These are phyloP conservation scores for Idaea aversata DNA, from an alignment of 2,888 invertebrate genomes.

Conservation along the genomic window DNA sequence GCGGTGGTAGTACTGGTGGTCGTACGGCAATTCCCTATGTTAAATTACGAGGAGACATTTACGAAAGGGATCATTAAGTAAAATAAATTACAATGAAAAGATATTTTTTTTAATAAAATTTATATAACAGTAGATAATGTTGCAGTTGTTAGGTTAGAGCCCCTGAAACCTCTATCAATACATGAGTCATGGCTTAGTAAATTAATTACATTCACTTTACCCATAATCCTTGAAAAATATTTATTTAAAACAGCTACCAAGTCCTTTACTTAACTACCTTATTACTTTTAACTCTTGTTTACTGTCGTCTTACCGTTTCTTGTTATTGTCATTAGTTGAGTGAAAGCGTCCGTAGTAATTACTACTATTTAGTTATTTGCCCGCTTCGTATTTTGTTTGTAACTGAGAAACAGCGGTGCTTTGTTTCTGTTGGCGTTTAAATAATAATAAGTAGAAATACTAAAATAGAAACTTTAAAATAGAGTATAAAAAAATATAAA, in stretches of 20 bases:
- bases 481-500: neutral
- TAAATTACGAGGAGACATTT: constrained; percentile 53
- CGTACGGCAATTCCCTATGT: constrained; percentile 61
- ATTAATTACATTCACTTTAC: too few species aligned
- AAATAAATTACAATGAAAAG: constrained; percentile 7
- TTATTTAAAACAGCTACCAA: too few species aligned
- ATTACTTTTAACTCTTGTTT: neutral
- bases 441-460: neutral
- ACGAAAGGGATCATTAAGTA: constrained; percentile 43
- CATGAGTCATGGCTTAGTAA: too few species aligned
- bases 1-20: constrained; percentile 32
- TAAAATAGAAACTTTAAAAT: neutral
- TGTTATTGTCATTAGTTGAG: neutral
- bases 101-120: neutral
- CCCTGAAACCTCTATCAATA: too few species aligned
- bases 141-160: too few species aligned
- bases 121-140: too few species aligned
- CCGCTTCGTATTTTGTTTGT: neutral
- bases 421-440: neutral
- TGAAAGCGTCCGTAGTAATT: neutral
- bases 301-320: neutral
- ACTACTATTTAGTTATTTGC: neutral
- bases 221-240: too few species aligned
- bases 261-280: neutral
- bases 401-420: neutral